Base-by-base conservation (phyloP, 2,113 vertebrate species). In the Syngnathoides biaculeatus region DNA sequence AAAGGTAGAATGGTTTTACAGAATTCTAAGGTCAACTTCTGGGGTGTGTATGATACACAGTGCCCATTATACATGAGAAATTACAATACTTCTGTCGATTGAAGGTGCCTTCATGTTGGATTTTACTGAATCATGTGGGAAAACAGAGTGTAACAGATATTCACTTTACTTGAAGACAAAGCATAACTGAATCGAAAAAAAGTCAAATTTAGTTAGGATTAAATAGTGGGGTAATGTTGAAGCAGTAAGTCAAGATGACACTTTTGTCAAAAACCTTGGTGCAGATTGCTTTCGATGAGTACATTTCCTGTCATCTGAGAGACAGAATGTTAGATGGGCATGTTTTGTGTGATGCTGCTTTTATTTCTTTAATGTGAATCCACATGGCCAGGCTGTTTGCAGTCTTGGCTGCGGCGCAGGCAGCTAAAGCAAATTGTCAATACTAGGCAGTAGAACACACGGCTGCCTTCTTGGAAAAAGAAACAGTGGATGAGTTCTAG, bases 391-490 rank as follows among this genome's bases (percentile, higher is more conserved):
- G 78, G 78, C 79, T 73, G 83, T 75, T 85, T 59, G 53, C 70
- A 87, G 79, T 81, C 73, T 84, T 82, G 76, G 79, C 75, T 78
- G 68, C 68, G 75, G 67, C 13, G 40, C n/a, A n/a, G 79, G 40
- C n/a, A 39, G 79, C 69, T 85, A 74, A 77, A 85, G 81, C 80
- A 80, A 80, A 84, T 75, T 79, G 84, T 87, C 79, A 78, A 78
- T 81, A 81, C 72, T 92, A 92, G 92, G 90, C 93, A 94, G 91
- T 89, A 92, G 92, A 92, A 92, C 90, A 90, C 67, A 88, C 78
- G 87, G 88, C 81, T 89, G 79, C 69, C 77, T 74, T 70, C 80
- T 78, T 84, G 73, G 83, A 83, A 80, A 80, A 67, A 72, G 85
- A 82, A 84, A 73, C 75, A 59, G 71, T 77, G 76, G 84, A 89